phyloP scores from a whole-genome alignment of 2,797 vertebrate genomes.

The Phrynocephalus forsythii region DNA sequence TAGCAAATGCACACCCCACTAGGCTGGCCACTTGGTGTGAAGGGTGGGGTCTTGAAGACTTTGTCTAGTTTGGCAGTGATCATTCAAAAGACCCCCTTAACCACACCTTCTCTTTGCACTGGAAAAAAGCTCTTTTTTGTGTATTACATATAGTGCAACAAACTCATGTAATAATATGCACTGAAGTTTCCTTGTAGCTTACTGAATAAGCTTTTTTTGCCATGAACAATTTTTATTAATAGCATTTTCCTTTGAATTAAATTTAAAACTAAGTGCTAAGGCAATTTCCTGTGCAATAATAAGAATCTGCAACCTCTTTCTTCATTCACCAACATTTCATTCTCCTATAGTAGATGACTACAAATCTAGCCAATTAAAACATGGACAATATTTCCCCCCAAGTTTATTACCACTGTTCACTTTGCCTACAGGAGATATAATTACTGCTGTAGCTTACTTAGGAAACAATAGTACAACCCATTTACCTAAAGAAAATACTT shows the following conservation, averaged over 20 bases:
- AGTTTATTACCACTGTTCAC: constrained; percentile 32
- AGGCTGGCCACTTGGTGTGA: not conserved
- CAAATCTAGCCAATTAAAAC: constrained; percentile 60
- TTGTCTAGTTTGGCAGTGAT: not conserved
- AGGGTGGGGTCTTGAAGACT: not conserved
- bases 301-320: constrained; percentile 59
- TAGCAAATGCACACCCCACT: not conserved
- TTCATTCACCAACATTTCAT: constrained; percentile 57
- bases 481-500: constrained; percentile 49
- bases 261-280: constrained; percentile 59
- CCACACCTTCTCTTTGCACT: not conserved
- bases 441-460: constrained; percentile 70
- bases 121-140: constrained; percentile 38
- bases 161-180: constrained; percentile 2
- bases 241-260: constrained; percentile 56
- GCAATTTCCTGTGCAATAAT: constrained; percentile 63
- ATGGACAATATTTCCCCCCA: constrained; percentile 33
- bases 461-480: constrained; percentile 59
- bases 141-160: constrained; percentile 33
- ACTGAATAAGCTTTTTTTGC: constrained; percentile 63
- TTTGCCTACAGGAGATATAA: constrained; percentile 55
- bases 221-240: constrained; percentile 61
- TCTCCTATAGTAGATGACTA: constrained; percentile 34
- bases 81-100: not conserved
- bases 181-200: constrained; percentile 38